Evolutionary conservation across 2,113 vertebrate genomes (phyloP), one percentile per base, ranked within the genome.

Genomic region (Capricornis sumatraensis): DNA sequence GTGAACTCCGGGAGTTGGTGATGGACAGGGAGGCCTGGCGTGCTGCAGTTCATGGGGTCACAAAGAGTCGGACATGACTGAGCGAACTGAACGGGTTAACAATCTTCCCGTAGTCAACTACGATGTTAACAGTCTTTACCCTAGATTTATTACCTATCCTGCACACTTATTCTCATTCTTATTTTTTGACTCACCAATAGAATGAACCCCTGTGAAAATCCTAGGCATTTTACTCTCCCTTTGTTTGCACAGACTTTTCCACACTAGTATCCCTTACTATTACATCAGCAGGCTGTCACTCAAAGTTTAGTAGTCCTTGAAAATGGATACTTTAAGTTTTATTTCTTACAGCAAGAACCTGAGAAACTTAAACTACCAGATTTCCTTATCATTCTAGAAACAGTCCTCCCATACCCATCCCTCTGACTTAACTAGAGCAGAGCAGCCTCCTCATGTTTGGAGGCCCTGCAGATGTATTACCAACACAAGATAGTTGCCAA

Each of bases 371-470:
- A 87, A 62, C 15, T 23, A 62, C 45, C 23, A 76, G 19, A 55
- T 33, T 55, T 19, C 10, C 30, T 91, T 92, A 78, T 40, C 11
- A 19, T 62, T 82, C 10, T 47, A 33, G 78, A 74, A 95, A 43
- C 57, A 96, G 19, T 85, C 25, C 21, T 79, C 53, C 36, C 10
- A 25, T 7, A 60, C 8, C 36, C 7, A 43, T 52, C 53, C 10
- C 33, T 92, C 33, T 36, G 40, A 88, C 57, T 95, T 91, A 64
- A 36, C 53, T 93, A 47, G 47, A 87, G 28, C 17, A 93, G 25
- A 76, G 45, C 40, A 87, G 87, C 53, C n/a, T 76, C 62, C 58
- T 74, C 16, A 16, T 14, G 8, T 82, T 60, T 57, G 15, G 71
- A 82, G 19, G 71, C 17, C 45, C 62, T 87, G 45, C 2, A 82